These are phyloP conservation scores for Metalampra italica DNA, from an alignment of 2,888 invertebrate species.

Conservation along the genomic window DNA sequence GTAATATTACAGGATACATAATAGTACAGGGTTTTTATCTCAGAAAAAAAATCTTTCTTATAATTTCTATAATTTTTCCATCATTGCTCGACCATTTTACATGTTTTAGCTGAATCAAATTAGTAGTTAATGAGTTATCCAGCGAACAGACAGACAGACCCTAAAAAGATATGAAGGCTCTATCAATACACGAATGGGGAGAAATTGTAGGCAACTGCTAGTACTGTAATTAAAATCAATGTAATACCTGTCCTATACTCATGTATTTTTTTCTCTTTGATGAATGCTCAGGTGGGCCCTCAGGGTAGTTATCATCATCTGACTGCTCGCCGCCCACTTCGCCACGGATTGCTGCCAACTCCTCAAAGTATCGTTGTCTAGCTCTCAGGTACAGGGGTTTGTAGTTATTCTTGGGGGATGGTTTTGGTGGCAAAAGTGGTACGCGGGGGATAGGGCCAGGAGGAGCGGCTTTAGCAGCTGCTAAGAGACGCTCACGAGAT, in stretches of 20 bases:
- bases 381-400: constrained; percentile 76
- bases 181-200: too few relatives aligned
- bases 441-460: constrained; percentile 77
- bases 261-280: constrained; percentile 79
- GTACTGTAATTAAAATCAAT: constrained; percentile 18
- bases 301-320: constrained; percentile 88
- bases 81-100: too few relatives aligned
- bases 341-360: constrained; percentile 81
- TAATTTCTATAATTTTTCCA: too few relatives aligned
- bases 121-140: too few relatives aligned
- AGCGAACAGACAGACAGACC: too few relatives aligned
- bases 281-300: constrained; percentile 80
- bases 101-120: too few relatives aligned
- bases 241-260: constrained; percentile 51
- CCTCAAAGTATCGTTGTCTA: constrained; percentile 80
- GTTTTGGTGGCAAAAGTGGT: constrained; percentile 52
- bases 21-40: too few relatives aligned
- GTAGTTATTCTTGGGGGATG: constrained; percentile 56
- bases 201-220: neutral
- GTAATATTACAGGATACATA: too few relatives aligned
- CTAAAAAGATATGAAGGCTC: too few relatives aligned
- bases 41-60: too few relatives aligned
- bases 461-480: constrained; percentile 81
- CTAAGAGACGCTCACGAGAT: constrained; percentile 84
- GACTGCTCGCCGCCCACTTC: constrained; percentile 86